Base-by-base conservation (phyloP, 2,113 vertebrate genomes). In the Synodontis membranacea region DNA sequence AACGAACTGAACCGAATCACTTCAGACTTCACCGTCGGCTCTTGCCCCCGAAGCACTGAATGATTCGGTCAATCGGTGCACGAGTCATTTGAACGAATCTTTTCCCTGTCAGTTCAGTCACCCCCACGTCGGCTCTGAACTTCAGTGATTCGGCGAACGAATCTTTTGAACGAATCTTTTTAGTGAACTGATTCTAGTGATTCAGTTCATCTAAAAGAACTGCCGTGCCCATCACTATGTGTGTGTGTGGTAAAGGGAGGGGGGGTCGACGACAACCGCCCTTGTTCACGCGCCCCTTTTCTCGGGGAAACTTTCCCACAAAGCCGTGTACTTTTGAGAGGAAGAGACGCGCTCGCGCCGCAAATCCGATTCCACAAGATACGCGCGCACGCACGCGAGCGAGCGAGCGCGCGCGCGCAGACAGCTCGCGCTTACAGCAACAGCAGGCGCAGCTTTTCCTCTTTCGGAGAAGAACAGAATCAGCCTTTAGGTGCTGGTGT, bases 291-390 rank as follows among this genome's bases (percentile, higher is more conserved):
- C 82, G 66, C 17, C 34, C 31, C 66, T 28, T 21, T 48, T 52
- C 60, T 62, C 39, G 66, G 42, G 19, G 31, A 39, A 78, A 78
- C 54, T 78, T 79, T 64, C 56, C 66, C 82, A 70, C 56, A 72
- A 72, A 50, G 23, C 46, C 28, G 42, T 25, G 25, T 25, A 48
- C 39, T 60, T 5, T n/a, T 12, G 17, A 39, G 39, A 74, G 39
- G 52, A 37, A 21, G 39, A 64, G 25, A 85, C 56, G 44, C 83
- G 72, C 83, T 37, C 83, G 46, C 82, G 23, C 58, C 19, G 46
- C 82, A n/a, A 81, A 31, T 64, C 28, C 15, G 23, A 60, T 21
- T 58, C 21, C 12, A 8, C 44, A 44, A 0, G n/a, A 19, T 11
- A 42, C n/a, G 2, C 48, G 0, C 44, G 1, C 75, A 5, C 44